These are phyloP conservation scores for Philotrypesis tridentata DNA, from an alignment of 1,140 invertebrate species.

Conservation along the genomic window DNA sequence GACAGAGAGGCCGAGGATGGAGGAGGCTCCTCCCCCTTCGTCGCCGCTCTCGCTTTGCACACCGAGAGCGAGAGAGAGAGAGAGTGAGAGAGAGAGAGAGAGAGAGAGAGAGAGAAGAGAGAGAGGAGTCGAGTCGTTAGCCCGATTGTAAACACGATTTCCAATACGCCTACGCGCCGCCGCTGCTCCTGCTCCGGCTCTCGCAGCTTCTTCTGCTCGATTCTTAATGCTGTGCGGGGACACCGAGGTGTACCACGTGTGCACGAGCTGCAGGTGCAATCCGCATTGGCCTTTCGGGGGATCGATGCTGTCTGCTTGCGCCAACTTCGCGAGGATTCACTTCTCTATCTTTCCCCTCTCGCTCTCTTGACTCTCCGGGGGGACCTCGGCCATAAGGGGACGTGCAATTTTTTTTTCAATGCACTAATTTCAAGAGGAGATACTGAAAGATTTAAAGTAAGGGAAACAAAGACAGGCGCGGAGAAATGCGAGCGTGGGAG, in stretches of 20 bases:
- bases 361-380: too few species aligned
- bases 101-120: conserved; percentile 12
- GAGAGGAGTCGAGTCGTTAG: conserved; percentile 42
- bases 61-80: background rate
- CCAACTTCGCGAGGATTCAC: too few species aligned
- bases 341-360: too few species aligned
- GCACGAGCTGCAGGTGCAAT: background rate
- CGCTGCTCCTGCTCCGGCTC: too few species aligned
- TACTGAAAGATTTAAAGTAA: background rate
- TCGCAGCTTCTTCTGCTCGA: conserved; percentile 51
- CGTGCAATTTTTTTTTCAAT: too few species aligned
- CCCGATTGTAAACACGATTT: conserved; percentile 58
- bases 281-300: background rate
- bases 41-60: background rate
- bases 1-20: background rate
- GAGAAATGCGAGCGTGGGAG: background rate
- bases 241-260: background rate
- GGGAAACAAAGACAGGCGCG: background rate
- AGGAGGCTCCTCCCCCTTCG: conserved; percentile 34
- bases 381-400: too few species aligned
- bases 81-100: conserved; percentile 9
- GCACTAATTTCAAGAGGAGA: too few species aligned
- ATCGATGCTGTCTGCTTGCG: too few species aligned
- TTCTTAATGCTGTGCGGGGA: background rate
- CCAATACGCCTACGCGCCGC: conserved; percentile 52